Evolutionary conservation across 1,140 invertebrate species (phyloP), one percentile per base, ranked within the genome.

Genomic region (Diorhabda elongata): DNA sequence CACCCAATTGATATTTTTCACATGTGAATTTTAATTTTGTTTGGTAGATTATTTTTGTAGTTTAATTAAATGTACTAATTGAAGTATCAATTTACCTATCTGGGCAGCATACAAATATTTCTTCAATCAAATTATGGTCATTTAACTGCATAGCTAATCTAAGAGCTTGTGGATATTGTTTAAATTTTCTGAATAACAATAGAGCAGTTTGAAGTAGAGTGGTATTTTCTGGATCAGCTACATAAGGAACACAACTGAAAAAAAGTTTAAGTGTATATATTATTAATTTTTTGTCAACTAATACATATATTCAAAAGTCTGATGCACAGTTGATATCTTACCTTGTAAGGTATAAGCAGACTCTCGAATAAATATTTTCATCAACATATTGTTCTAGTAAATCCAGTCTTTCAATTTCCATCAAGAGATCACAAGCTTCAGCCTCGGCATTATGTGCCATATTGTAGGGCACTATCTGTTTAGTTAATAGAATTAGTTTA

Each of bases 401-500:
- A 79, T 97, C 93, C 43, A 99, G 84, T 67, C 88, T 86, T 79
- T 99, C 97, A 74, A 99, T 97, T 85, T 99, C 98, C 92, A 99
- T 99, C 0, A 99, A 84, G 26, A 99, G 84, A 85, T 99, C 98
- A 82, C 97, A 99, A 2, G 97, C 97, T 83, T 99, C 98, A 0
- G 98, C 96, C 84, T 99, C 98, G 7, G 98, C 97, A 84, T 99
- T 99, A 78, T 99, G 98, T 69, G 91, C 88, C 96, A 99, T 98
- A 76, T 99, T 96, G 80, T 99, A 99, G 1, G 94, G 91, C 26
- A 99, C 90, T 68, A 99, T 97, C 80, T 97, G 91, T 72, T 92
- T 85, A 41, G 94, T 92, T 42, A 98, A 79, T 5, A 87, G 84
- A 11, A 96, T 84, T 5, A 97, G 80, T 72, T 89, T 87, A 43